A percentile compares a stretch with the other conserved stretches of the same genome.
These are phyloP conservation scores for Carpatolechia fugitivella DNA, from an alignment of 2,888 invertebrate genomes.

Conservation along the genomic window DNA sequence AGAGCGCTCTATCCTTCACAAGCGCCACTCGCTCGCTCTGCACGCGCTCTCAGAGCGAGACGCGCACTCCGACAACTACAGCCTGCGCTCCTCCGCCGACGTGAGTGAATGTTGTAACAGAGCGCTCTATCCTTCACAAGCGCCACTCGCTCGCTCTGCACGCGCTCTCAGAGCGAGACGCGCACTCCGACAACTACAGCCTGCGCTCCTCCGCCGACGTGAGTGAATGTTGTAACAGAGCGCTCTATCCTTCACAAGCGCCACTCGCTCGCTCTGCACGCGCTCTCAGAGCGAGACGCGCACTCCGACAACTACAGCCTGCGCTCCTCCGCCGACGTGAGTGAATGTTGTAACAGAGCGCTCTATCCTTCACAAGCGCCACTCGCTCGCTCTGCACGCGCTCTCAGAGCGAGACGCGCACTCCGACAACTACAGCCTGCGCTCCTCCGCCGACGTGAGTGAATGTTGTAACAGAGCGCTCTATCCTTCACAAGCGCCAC, in stretches of 20 bases:
- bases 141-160: slow-evolving; percentile 52
- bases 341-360: no score
- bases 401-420: slow-evolving; percentile 61
- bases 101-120: slow-evolving; percentile 38
- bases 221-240: no score
- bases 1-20: slow-evolving; percentile 28
- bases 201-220: slow-evolving; percentile 73
- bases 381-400: slow-evolving; percentile 52
- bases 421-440: slow-evolving; percentile 72
- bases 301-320: slow-evolving; percentile 75
- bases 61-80: slow-evolving; percentile 73
- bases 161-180: slow-evolving; percentile 58
- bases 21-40: slow-evolving; percentile 51
- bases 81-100: slow-evolving; percentile 71
- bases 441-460: slow-evolving; percentile 72
- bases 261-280: slow-evolving; percentile 50
- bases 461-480: no score
- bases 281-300: slow-evolving; percentile 58
- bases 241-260: no score
- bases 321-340: slow-evolving; percentile 71
- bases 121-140: slow-evolving; percentile 34
- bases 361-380: slow-evolving; percentile 48
- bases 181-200: slow-evolving; percentile 73
- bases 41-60: slow-evolving; percentile 57
- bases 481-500: slow-evolving; percentile 47